Conservation (phyloP, 2,888 invertebrate species). For the Thymelicus acteon region DNA sequence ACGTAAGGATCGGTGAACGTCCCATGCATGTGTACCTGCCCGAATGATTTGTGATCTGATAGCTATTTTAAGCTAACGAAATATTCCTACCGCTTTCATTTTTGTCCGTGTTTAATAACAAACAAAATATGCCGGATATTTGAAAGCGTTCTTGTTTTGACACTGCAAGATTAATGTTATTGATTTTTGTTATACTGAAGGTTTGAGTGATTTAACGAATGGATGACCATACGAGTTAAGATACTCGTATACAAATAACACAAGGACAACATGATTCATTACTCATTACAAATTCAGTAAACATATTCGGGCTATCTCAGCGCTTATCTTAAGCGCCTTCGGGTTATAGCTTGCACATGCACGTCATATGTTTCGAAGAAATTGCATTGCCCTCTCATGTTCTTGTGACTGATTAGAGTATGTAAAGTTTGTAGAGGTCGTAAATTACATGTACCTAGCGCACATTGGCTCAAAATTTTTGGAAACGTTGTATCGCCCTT, state of each 20-base stretch:
- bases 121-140: conserved; percentile 70
- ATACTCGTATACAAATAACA: conserved; percentile 19
- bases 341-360: conserved; percentile 33
- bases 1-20: conserved; percentile 44
- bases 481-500: too few species aligned
- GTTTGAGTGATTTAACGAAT: conserved; percentile 31
- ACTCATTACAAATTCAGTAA: conserved; percentile 36
- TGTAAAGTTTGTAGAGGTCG: not conserved
- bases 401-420: conserved; percentile 23
- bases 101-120: conserved; percentile 69
- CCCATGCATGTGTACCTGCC: conserved; percentile 59
- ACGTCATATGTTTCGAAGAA: conserved; percentile 37
- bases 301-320: conserved; percentile 38
- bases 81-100: conserved; percentile 75
- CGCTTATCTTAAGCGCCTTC: conserved; percentile 37
- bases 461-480: not conserved
- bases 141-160: conserved; percentile 66
- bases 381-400: conserved; percentile 31
- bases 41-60: conserved; percentile 72
- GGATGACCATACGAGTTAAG: conserved; percentile 18
- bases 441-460: not conserved
- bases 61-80: conserved; percentile 77
- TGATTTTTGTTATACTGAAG: conserved; percentile 53
- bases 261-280: conserved; percentile 34
- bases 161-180: conserved; percentile 68